Percentiles rank a stretch among this genome's conserved stretches.
Evolutionary conservation across 2,113 vertebrate species (phyloP).

Genomic region (Cygnus buccinator): DNA sequence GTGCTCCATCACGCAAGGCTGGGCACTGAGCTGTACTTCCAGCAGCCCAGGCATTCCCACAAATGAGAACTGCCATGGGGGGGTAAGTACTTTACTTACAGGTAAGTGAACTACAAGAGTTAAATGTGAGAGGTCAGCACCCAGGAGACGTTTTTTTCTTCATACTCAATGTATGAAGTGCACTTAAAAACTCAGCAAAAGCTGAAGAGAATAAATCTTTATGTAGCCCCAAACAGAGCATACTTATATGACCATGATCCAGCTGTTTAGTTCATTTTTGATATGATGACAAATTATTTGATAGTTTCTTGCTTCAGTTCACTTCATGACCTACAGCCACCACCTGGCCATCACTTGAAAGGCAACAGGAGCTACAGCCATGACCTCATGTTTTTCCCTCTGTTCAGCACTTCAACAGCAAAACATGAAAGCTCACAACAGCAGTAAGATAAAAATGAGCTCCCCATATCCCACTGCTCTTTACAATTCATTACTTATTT

Average conservation of each 20-base stretch:
- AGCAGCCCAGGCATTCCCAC: neutral
- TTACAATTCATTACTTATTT: neutral
- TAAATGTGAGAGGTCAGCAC: neutral
- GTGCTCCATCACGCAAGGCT: neutral
- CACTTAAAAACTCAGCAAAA: neutral
- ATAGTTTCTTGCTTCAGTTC: neutral
- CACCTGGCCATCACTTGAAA: neutral
- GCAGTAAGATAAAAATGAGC: neutral
- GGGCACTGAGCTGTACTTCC: neutral
- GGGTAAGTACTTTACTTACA: neutral
- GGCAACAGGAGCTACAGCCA: neutral
- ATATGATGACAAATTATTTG: neutral
- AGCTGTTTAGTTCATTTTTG: neutral
- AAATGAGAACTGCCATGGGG: neutral
- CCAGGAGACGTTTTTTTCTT: neutral
- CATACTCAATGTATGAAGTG: neutral
- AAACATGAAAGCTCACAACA: neutral
- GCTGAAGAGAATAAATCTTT: neutral
- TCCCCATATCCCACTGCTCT: neutral
- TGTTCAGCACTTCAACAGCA: neutral
- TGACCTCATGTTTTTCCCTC: neutral
- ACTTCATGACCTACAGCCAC: neutral
- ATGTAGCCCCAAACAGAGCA: neutral
- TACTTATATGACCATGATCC: neutral
- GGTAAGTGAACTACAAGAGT: neutral